Percentiles rank a stretch among this genome's conserved stretches.
Evolutionary conservation across 1,140 invertebrate genomes (phyloP).

Genomic region (Hycleus cichorii): DNA sequence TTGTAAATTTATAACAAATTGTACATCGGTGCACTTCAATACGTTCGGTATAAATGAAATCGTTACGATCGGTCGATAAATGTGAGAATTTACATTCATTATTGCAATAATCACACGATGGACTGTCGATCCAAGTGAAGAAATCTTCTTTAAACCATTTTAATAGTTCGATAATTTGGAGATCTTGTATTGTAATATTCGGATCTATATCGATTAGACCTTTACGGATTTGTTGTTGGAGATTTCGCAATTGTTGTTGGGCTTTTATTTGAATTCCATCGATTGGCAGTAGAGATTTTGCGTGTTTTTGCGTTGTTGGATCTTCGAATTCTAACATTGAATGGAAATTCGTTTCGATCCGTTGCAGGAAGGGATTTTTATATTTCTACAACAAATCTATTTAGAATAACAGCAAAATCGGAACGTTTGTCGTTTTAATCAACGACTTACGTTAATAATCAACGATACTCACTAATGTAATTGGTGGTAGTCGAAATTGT

Average conservation of each 20-base stretch:
- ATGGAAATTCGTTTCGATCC: slow-evolving; percentile 49
- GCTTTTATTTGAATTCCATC: slow-evolving; percentile 52
- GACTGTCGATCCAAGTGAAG: slow-evolving; percentile 83
- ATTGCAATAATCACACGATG: slow-evolving; percentile 62
- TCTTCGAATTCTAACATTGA: slow-evolving; percentile 58
- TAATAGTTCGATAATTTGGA: slow-evolving; percentile 70
- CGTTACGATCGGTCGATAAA: slow-evolving; percentile 32
- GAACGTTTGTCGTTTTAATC: too few relatives aligned
- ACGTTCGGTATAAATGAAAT: slow-evolving; percentile 44
- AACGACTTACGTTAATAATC: too few relatives aligned
- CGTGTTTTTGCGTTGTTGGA: slow-evolving; percentile 49
- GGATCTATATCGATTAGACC: slow-evolving; percentile 32
- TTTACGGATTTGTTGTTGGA: slow-evolving; percentile 52
- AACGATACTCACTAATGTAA: slow-evolving; percentile 5
- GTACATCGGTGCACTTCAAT: slow-evolving; percentile 56
- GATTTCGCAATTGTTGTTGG: slow-evolving; percentile 50
- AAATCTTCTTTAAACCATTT: slow-evolving; percentile 89
- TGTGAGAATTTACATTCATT: slow-evolving; percentile 42
- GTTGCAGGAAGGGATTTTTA: slow-evolving; percentile 46
- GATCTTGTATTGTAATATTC: slow-evolving; percentile 49
- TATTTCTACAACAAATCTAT: slow-evolving; percentile 20
- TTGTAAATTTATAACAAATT: slow-evolving; percentile 46
- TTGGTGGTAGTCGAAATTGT: slow-evolving; percentile 12
- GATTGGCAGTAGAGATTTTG: slow-evolving; percentile 53
- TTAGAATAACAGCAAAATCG: too few relatives aligned